Conservation (phyloP, 1,140 invertebrate species). For the Ips nitidus region DNA sequence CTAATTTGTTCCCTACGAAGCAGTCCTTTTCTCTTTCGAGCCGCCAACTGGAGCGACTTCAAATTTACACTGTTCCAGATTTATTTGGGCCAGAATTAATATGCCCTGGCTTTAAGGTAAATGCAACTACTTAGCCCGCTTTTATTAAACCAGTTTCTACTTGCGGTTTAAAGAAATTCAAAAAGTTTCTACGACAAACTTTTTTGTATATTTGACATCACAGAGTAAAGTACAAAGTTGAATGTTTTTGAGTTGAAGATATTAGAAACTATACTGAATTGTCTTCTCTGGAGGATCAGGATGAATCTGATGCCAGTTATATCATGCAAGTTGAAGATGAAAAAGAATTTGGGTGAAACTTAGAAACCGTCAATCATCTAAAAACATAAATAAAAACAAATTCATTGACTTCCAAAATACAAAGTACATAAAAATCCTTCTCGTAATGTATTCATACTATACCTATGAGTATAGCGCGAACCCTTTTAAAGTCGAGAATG, state of each 20-base stretch:
- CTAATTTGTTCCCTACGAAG: constrained; percentile 29
- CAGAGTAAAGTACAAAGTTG: too few relatives aligned
- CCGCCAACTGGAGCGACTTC: constrained; percentile 2
- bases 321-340: not conserved
- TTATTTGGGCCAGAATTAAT: constrained; percentile 1
- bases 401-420: not conserved
- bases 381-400: not conserved
- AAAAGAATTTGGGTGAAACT: not conserved
- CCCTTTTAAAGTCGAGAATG: constrained; percentile 30
- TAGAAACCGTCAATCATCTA: too few relatives aligned
- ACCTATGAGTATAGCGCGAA: constrained; percentile 20
- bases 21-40: constrained; percentile 17
- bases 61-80: constrained; percentile 1
- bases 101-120: not conserved
- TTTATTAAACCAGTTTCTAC: too few relatives aligned
- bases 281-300: too few relatives aligned
- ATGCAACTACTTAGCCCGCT: too few relatives aligned
- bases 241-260: too few relatives aligned
- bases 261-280: too few relatives aligned
- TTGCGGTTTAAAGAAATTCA: too few relatives aligned
- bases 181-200: too few relatives aligned
- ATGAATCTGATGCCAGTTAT: too few relatives aligned
- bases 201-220: too few relatives aligned
- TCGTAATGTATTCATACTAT: constrained; percentile 10
- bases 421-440: constrained; percentile 7